These are phyloP conservation scores for Cerceris ruficornis DNA, from an alignment of 2,888 invertebrate species.

Conservation along the genomic window DNA sequence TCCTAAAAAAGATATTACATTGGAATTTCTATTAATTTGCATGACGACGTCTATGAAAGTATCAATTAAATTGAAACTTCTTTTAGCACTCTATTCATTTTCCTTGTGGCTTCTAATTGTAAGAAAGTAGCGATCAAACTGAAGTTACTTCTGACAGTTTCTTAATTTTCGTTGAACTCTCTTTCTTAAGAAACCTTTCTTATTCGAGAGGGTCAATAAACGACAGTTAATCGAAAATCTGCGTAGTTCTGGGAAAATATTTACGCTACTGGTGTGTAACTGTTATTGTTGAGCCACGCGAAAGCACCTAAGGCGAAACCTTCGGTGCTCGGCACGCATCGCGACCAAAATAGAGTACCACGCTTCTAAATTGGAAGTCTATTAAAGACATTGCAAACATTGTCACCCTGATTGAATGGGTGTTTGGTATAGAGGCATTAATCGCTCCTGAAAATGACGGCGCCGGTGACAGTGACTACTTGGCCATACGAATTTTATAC, in stretches of 20 bases:
- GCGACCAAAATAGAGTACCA: constrained; percentile 12
- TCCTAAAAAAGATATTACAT: too few relatives aligned
- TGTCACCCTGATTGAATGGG: not conserved
- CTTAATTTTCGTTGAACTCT: not conserved
- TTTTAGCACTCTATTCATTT: too few relatives aligned
- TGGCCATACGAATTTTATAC: too few relatives aligned
- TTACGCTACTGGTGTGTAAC: constrained; percentile 18
- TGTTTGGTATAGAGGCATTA: not conserved
- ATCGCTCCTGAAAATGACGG: not conserved
- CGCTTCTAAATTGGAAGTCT: constrained; percentile 7
- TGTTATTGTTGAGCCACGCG: constrained; percentile 26
- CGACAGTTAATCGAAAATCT: constrained; percentile 22
- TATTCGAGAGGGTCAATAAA: constrained; percentile 24
- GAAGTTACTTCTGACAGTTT: not conserved
- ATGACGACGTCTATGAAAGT: too few relatives aligned
- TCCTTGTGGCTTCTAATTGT: too few relatives aligned
- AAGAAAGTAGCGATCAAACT: too few relatives aligned
- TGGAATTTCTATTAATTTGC: too few relatives aligned
- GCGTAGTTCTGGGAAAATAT: constrained; percentile 16
- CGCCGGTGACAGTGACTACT: too few relatives aligned
- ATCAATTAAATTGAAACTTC: too few relatives aligned
- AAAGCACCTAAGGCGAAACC: constrained; percentile 19
- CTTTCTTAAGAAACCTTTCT: not conserved
- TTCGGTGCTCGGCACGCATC: constrained; percentile 11
- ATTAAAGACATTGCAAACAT: constrained; percentile 7